Percentiles rank a stretch among this genome's conserved stretches.
Conservation (phyloP, 2,888 invertebrate genomes). For the Liposcelis brunnea region DNA sequence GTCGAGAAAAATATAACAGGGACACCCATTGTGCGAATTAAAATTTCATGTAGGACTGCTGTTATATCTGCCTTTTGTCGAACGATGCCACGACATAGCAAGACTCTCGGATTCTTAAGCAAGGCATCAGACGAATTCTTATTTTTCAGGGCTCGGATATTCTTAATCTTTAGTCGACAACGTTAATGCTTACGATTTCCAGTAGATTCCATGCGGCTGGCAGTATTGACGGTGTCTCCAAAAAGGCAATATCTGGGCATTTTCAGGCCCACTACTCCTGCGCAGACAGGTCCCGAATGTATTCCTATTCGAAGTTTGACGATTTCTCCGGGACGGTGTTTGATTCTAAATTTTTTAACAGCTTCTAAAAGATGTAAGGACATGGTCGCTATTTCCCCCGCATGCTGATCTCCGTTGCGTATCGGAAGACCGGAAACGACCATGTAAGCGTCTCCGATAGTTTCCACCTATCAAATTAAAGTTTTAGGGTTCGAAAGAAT, state of each 20-base stretch:
- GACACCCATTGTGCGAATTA: too few species aligned
- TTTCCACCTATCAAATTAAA: constrained; percentile 22
- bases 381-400: constrained; percentile 88
- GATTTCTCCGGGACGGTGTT: constrained; percentile 71
- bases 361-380: constrained; percentile 69
- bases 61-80: too few species aligned
- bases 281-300: constrained; percentile 83
- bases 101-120: too few species aligned
- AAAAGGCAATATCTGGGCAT: constrained; percentile 89
- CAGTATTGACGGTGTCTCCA: constrained; percentile 85
- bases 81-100: too few species aligned
- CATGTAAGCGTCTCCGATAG: constrained; percentile 82
- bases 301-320: constrained; percentile 77
- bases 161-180: too few species aligned
- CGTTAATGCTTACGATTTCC: constrained; percentile 47
- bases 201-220: constrained; percentile 73
- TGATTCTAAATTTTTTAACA: constrained; percentile 69
- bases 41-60: too few species aligned
- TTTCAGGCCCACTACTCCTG: constrained; percentile 80
- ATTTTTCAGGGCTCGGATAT: too few species aligned
- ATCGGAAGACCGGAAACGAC: constrained; percentile 81
- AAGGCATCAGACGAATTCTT: too few species aligned
- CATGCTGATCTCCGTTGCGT: constrained; percentile 75
- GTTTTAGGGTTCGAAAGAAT: too few species aligned
- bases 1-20: too few species aligned